Base-by-base conservation (phyloP, 1,140 invertebrate genomes). In the Ylistrum balloti region DNA sequence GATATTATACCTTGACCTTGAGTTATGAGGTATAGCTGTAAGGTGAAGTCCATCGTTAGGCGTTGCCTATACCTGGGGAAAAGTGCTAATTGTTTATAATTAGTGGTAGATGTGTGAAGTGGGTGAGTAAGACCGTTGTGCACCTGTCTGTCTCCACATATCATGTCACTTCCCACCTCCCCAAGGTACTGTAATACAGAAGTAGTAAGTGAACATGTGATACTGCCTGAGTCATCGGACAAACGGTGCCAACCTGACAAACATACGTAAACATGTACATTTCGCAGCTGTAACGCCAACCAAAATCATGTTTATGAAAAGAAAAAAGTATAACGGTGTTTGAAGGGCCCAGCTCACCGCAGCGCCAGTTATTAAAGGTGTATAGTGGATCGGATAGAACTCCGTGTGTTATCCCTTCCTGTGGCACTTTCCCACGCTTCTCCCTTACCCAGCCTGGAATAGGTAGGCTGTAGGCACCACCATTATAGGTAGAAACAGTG, bases 221-320 rank as follows among this genome's bases (percentile, higher is more conserved):
- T 38, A 38, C 35, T 38, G 35, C 9, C 56, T 74, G 56, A 74
- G 56, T 74, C 56, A 74, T 74, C 56, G 22, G 22, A 74, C 56
- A 74, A 74, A 74, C n/a, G 56, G 9, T 74, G 56, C 22, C 56
- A 74, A 74, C 22, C 56, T 74, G 56, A 74, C 56, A 74, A 74
- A 28, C 56, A 74, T 74, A 74, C 56, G 56, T 74, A 74, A 74
- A 74, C 56, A 74, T 74, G 56, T 74, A 74, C 56, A 74, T 74
- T 74, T 74, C 56, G n/a, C 56, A 74, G 56, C 56, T 74, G 56
- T 74, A 74, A 74, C n/a, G 56, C 56, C 56, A 74, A 74, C 56
- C 56, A 28, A 74, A 74, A 74, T 74, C 56, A 74, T 74, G 56
- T 74, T 74, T 74, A 74, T 74, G 56, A 74, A 74, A 74, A 74